Conservation (phyloP, 2,113 vertebrate species). For the Phaethon lepturus region DNA sequence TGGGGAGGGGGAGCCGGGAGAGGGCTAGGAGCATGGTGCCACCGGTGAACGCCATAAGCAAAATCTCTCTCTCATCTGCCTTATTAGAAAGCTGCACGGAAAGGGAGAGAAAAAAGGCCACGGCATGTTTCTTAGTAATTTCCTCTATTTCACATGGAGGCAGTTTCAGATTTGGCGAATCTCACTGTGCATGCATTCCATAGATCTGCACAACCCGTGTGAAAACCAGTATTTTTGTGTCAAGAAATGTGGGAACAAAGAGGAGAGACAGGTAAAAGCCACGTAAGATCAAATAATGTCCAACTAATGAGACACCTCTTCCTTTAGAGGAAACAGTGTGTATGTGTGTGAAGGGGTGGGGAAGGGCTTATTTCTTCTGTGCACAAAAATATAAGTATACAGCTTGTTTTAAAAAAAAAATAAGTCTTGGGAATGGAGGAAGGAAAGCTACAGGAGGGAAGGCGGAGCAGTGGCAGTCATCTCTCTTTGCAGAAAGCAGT, state of each 20-base stretch:
- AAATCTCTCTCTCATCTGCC: slow-evolving; percentile 8
- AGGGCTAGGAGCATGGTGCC: neutral
- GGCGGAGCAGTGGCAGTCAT: neutral
- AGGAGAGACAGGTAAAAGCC: neutral
- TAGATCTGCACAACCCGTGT: neutral
- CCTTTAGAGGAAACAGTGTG: neutral
- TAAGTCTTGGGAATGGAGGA: neutral
- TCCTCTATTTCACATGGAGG: neutral
- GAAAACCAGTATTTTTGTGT: neutral
- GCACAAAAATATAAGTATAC: neutral
- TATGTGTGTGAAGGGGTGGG: neutral
- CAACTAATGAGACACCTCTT: neutral
- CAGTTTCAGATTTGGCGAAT: neutral
- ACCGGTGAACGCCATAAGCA: neutral
- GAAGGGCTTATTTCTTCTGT: neutral
- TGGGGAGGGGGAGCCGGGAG: neutral
- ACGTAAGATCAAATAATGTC: neutral
- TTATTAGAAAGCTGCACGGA: neutral
- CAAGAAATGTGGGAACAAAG: neutral
- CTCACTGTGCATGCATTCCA: neutral
- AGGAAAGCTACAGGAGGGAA: neutral
- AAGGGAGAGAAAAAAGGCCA: neutral
- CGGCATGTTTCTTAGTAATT: neutral
- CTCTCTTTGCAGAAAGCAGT: neutral
- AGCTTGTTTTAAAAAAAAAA: neutral